Base-by-base conservation (phyloP, 1,140 invertebrate species). In the Hormaphis cornu region DNA sequence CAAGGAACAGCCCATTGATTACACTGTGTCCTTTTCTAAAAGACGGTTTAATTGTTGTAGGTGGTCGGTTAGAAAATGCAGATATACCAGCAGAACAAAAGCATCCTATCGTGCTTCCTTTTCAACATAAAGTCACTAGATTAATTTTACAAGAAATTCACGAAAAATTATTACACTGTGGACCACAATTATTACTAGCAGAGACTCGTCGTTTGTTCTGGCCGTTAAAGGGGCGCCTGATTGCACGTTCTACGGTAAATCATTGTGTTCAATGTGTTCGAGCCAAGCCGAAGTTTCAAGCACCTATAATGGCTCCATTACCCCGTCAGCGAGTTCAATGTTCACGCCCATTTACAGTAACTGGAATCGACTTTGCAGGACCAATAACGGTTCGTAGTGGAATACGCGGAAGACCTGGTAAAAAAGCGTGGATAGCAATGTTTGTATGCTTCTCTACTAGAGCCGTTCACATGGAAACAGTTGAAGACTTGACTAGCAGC, bases 321-420 rank as follows among this genome's bases (percentile, higher is more conserved):
- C 70, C 70, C 16, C 7, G 16, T 8, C 10, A 42, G 1, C 24
- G 70, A 18, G 22, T 71, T 6, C 22, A 26, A 28, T 18, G 28
- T 24, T 2, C 16, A 0, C n/a, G 46, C 1, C 26, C 26, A 20
- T 71, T 71, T 52, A 3, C 20, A 1, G 44, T 30, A 14, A 24
- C 20, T 4, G 56, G 70, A 6, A 18, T 50, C 2, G 56, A 71
- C n/a, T 69, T 52, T 37, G 66, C 48, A 14, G 53, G 53, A 18
- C 53, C 53, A 8, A 3, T 22, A 3, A 30, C 12, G 3, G 35
- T 56, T 9, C 5, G 14, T 2, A 52, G 48, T 28, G 48, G 48
- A 16, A 0, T 52, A 7, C 48, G 24, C 1, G 3, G 48, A 1
- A 26, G 26, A n/a, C 5, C 7, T n/a, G 48, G 24, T 0, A n/a